Conservation (phyloP, 2,797 vertebrate genomes). For the Glossophaga mutica region DNA sequence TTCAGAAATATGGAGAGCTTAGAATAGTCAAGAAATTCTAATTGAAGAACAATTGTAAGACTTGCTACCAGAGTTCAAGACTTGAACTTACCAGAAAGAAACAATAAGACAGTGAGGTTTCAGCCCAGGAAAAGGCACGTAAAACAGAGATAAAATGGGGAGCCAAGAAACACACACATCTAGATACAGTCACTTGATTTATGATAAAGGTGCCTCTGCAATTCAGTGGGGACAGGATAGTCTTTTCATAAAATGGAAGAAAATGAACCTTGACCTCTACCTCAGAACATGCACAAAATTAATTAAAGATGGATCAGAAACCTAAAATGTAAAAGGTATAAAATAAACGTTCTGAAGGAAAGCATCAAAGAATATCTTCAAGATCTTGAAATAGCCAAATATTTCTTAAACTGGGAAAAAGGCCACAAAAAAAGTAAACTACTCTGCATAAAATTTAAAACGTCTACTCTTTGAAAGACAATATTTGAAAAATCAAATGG, state of each 20-base stretch:
- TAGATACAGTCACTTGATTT: neutral
- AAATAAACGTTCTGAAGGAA: neutral
- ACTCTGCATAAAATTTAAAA: neutral
- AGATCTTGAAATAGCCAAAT: neutral
- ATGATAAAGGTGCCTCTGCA: neutral
- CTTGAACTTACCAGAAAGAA: neutral
- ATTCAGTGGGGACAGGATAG: neutral
- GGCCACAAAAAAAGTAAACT: neutral
- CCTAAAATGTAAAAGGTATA: neutral
- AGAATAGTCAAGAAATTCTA: neutral
- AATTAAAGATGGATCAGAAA: neutral
- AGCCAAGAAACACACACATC: neutral
- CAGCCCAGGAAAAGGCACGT: neutral
- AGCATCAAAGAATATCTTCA: neutral
- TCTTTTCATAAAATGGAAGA: neutral
- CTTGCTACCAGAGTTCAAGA: neutral
- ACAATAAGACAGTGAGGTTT: neutral
- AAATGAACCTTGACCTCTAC: neutral
- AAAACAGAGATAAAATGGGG: neutral
- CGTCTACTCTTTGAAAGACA: neutral
- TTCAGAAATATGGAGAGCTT: neutral
- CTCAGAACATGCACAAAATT: neutral
- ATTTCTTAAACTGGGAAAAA: constrained; percentile 39
- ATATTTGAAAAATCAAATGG: neutral
- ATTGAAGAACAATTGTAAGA: neutral